Percentiles rank a stretch among this genome's conserved stretches.
Conservation (phyloP, 2,797 vertebrate genomes). For the Semaprochilodus insignis region DNA sequence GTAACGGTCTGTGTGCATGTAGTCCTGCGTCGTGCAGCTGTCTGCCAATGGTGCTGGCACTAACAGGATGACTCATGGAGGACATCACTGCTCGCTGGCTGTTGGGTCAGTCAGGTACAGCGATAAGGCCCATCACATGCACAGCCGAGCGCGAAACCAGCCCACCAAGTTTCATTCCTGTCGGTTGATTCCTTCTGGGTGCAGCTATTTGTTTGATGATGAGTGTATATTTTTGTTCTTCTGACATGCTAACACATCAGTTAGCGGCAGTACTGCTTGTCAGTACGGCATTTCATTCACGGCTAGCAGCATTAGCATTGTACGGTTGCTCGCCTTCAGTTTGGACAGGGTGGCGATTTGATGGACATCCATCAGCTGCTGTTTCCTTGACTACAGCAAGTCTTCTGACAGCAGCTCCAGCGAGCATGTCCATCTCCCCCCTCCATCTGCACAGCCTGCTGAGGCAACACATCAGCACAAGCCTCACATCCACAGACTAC, state of each 20-base stretch:
- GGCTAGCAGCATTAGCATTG: background rate
- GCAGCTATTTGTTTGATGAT: too few relatives aligned
- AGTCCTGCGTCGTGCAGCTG: too few relatives aligned
- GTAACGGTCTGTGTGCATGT: too few relatives aligned
- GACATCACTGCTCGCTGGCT: too few relatives aligned
- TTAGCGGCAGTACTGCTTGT: background rate
- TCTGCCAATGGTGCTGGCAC: too few relatives aligned
- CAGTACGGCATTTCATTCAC: background rate
- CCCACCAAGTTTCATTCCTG: too few relatives aligned
- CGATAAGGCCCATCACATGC: too few relatives aligned
- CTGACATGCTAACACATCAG: background rate
- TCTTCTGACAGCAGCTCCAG: background rate
- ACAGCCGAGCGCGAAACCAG: too few relatives aligned
- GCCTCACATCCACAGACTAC: background rate
- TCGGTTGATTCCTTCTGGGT: too few relatives aligned
- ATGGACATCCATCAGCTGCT: slow-evolving; percentile 1
- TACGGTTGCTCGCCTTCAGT: background rate
- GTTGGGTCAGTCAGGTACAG: too few relatives aligned
- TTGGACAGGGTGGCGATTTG: background rate
- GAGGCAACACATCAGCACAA: background rate
- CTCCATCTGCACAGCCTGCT: slow-evolving; percentile 11
- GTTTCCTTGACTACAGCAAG: slow-evolving; percentile 21
- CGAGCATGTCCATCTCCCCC: background rate
- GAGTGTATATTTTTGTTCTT: background rate
- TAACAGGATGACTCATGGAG: too few relatives aligned